Evolutionary conservation across 2,888 invertebrate species (phyloP).

Genomic region (Theretra japonica): DNA sequence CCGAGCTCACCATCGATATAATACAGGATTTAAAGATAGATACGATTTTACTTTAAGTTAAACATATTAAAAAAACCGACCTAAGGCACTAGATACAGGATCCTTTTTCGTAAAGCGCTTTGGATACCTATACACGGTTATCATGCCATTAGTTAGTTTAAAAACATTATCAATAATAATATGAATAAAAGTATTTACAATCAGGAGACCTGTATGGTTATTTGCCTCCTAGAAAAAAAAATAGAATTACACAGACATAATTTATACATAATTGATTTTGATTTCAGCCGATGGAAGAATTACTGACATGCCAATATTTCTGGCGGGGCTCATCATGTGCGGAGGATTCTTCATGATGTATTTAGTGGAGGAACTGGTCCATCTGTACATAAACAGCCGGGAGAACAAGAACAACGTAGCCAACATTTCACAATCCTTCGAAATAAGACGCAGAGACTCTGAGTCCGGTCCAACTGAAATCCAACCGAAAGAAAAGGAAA

Average conservation of each 20-base stretch:
- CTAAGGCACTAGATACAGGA: background rate
- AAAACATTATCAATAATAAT: too few relatives aligned
- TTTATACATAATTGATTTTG: constrained; percentile 6
- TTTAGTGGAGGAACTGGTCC: constrained; percentile 91
- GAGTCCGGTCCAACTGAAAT: constrained; percentile 34
- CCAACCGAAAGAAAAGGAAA: constrained; percentile 42
- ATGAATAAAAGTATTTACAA: too few relatives aligned
- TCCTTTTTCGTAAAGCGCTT: background rate
- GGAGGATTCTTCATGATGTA: constrained; percentile 91
- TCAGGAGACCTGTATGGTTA: too few relatives aligned
- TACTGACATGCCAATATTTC: constrained; percentile 84
- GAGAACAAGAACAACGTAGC: constrained; percentile 66
- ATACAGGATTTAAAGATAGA: too few relatives aligned
- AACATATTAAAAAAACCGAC: background rate
- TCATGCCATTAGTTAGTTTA: background rate
- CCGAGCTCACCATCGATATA: too few relatives aligned
- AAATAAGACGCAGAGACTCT: constrained; percentile 70
- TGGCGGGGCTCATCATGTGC: constrained; percentile 90
- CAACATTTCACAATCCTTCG: constrained; percentile 67
- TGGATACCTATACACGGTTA: background rate
- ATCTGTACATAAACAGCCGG: constrained; percentile 86
- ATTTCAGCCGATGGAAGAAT: constrained; percentile 74
- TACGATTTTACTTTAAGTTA: too few relatives aligned
- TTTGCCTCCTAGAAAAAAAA: too few relatives aligned
- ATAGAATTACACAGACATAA: too few relatives aligned